Conservation (phyloP, 2,888 invertebrate genomes). For the Metallyticus violacea region DNA sequence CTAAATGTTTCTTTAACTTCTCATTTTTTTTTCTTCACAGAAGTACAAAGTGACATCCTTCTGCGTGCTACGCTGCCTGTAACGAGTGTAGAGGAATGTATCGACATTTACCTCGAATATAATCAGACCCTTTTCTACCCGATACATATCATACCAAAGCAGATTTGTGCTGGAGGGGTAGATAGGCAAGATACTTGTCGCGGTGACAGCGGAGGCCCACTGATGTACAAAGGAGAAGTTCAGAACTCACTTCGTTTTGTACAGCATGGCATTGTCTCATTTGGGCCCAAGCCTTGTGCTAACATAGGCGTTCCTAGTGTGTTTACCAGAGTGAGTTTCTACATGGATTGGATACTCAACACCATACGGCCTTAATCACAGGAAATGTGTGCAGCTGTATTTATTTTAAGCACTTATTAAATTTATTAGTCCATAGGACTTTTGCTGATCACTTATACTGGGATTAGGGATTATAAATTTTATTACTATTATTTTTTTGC, state of each 20-base stretch:
- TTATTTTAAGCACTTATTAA: too few species aligned
- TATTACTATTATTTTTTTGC: too few species aligned
- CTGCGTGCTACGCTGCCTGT: conserved; percentile 51
- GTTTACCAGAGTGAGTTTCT: conserved; percentile 47
- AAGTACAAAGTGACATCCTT: conserved; percentile 44
- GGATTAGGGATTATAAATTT: too few species aligned
- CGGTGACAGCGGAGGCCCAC: conserved; percentile 63
- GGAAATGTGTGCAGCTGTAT: too few species aligned
- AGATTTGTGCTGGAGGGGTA: conserved; percentile 52
- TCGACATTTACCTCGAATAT: conserved; percentile 33
- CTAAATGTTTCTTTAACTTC: too few species aligned
- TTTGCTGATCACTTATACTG: too few species aligned
- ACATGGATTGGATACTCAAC: conserved; percentile 46
- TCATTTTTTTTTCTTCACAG: conserved; percentile 10
- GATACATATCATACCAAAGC: conserved; percentile 38
- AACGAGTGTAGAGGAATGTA: conserved; percentile 32
- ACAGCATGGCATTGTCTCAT: conserved; percentile 42
- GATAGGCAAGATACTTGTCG: conserved; percentile 56
- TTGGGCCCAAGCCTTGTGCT: conserved; percentile 46
- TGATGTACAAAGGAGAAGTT: conserved; percentile 42
- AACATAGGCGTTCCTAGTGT: conserved; percentile 46
- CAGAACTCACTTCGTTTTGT: conserved; percentile 35
- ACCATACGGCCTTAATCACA: conserved; percentile 35
- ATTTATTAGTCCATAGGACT: too few species aligned
- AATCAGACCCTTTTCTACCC: background rate